phyloP scores from a whole-genome alignment of 2,888 invertebrate species.

The Anticlea derivata region DNA sequence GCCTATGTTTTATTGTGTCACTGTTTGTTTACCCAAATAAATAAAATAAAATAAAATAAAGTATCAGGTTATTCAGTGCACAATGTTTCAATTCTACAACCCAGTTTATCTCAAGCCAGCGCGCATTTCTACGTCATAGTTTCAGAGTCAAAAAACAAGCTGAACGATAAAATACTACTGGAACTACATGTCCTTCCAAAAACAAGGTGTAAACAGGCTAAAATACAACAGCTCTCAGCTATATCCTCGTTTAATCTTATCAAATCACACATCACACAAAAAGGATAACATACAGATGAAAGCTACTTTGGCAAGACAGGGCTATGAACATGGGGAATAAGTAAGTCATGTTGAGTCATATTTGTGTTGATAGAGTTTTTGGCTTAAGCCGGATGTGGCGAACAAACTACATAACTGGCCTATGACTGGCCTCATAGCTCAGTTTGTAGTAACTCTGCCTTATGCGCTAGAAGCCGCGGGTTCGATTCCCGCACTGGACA shows the following conservation, averaged over 20 bases:
- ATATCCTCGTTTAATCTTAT: conserved; percentile 27
- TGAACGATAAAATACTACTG: not conserved
- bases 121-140: not conserved
- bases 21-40: too few relatives aligned
- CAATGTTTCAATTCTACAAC: not conserved
- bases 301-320: conserved; percentile 21
- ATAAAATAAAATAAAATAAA: too few relatives aligned
- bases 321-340: conserved; percentile 12
- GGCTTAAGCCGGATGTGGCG: conserved; percentile 1
- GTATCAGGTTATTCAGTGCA: too few relatives aligned
- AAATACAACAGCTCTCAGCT: conserved; percentile 7
- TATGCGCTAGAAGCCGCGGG: too few relatives aligned
- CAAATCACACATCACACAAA: conserved; percentile 23
- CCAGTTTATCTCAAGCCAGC: not conserved
- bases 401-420: not conserved
- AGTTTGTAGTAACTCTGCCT: too few relatives aligned
- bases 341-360: conserved; percentile 7
- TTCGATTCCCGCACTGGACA: too few relatives aligned
- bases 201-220: conserved; percentile 13
- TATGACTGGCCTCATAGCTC: too few relatives aligned
- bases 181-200: not conserved
- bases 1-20: too few relatives aligned
- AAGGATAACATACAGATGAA: conserved; percentile 13
- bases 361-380: conserved; percentile 17
- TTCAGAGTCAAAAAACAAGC: too few relatives aligned